phyloP scores from a whole-genome alignment of 2,113 vertebrate species.

The Microcebus tavaratra region DNA sequence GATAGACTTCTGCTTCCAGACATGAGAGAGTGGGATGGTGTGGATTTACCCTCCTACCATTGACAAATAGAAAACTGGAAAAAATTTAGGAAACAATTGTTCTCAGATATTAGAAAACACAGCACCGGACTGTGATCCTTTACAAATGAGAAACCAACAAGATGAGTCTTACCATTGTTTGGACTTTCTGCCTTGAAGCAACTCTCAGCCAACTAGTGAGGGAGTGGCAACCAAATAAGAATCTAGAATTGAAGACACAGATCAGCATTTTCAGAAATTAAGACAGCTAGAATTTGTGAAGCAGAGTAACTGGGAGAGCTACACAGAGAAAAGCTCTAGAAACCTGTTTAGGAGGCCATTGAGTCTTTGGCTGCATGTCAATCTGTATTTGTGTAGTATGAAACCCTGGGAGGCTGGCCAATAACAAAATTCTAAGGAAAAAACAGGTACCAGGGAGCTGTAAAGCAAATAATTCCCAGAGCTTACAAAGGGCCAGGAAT shows the following conservation, averaged over 20 bases:
- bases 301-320: not conserved
- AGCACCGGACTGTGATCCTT: not conserved
- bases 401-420: not conserved
- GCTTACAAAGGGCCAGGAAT: not conserved
- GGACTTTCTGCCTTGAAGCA: constrained; percentile 15
- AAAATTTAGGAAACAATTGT: not conserved
- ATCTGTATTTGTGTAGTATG: not conserved
- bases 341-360: not conserved
- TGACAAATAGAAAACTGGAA: not conserved
- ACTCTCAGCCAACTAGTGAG: not conserved
- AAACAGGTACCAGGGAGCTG: not conserved
- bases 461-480: constrained; percentile 11
- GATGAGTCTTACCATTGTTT: not conserved
- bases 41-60: not conserved
- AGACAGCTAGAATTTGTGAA: not conserved
- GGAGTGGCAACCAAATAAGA: not conserved
- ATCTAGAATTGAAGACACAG: not conserved
- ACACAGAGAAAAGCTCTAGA: not conserved
- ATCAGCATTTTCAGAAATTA: not conserved
- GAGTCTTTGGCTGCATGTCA: not conserved
- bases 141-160: not conserved
- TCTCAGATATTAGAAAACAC: not conserved
- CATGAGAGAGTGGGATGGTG: not conserved
- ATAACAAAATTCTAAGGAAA: not conserved
- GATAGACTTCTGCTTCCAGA: not conserved